phyloP scores from a whole-genome alignment of 2,113 vertebrate species.

The Sylvia atricapilla region DNA sequence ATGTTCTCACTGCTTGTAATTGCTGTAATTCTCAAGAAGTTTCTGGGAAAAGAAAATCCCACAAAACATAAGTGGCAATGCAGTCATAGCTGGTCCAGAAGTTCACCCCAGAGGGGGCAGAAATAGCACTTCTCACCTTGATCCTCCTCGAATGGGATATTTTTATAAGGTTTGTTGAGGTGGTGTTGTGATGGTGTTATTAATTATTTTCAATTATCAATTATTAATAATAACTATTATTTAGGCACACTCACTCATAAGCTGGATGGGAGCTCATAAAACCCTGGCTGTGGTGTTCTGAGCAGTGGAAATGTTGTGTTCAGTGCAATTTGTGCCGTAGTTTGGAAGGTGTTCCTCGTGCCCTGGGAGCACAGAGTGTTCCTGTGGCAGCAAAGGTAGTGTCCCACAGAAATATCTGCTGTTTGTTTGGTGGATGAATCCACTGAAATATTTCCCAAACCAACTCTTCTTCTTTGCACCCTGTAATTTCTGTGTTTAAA shows the following conservation, averaged over 20 bases:
- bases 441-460: neutral
- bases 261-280: neutral
- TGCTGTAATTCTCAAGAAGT: neutral
- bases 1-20: neutral
- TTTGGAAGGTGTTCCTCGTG: neutral
- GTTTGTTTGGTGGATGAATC: neutral
- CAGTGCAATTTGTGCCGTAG: neutral
- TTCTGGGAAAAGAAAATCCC: neutral
- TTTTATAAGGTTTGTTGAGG: neutral
- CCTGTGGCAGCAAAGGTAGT: neutral
- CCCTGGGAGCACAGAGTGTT: neutral
- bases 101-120: neutral
- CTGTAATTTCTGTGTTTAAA: neutral
- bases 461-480: neutral
- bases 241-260: neutral
- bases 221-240: neutral
- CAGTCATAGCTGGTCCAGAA: neutral
- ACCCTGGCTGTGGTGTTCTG: neutral
- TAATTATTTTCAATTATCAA: neutral
- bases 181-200: neutral
- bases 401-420: neutral
- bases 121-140: neutral
- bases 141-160: neutral
- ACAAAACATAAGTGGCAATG: fast-evolving
- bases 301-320: neutral